These are phyloP conservation scores for Hiodon alosoides DNA, from an alignment of 2,113 vertebrate genomes.

Conservation along the genomic window DNA sequence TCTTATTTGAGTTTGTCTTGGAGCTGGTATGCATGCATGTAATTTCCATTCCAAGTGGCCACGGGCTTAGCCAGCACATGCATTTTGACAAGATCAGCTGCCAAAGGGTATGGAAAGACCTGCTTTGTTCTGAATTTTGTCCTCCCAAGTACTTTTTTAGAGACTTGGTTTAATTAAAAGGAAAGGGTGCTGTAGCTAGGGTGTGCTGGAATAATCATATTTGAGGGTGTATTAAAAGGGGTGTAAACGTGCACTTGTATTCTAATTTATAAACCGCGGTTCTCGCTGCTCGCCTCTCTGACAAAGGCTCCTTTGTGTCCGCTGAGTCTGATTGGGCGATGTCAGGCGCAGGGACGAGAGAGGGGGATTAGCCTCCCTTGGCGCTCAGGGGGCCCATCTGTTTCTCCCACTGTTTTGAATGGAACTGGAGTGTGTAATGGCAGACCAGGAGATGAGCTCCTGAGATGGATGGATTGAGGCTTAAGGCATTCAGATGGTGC, in stretches of 20 bases:
- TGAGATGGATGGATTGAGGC: background rate
- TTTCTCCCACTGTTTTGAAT: conserved; percentile 9
- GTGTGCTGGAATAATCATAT: background rate
- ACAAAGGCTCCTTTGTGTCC: conserved; percentile 40
- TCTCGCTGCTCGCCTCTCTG: conserved; percentile 10
- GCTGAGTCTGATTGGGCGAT: conserved; percentile 14
- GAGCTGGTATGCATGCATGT: background rate
- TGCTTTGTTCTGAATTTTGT: conserved; percentile 12
- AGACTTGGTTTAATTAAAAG: conserved; percentile 11
- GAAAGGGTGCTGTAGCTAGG: background rate
- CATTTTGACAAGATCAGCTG: background rate
- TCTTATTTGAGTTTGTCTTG: background rate
- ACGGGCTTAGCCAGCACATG: background rate
- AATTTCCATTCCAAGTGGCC: conserved; percentile 7
- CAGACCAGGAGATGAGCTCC: background rate
- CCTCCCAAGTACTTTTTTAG: background rate
- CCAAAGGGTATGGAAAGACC: background rate
- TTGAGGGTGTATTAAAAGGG: too few relatives aligned
- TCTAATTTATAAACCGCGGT: background rate
- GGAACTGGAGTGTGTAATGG: background rate
- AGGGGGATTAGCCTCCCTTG: conserved; percentile 33
- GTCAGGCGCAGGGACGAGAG: conserved; percentile 20
- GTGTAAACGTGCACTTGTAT: too few relatives aligned
- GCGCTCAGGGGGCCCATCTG: conserved; percentile 13
- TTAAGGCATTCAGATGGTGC: background rate